These are phyloP conservation scores for Apis cerana DNA, from an alignment of 1,140 invertebrate genomes.

Conservation along the genomic window DNA sequence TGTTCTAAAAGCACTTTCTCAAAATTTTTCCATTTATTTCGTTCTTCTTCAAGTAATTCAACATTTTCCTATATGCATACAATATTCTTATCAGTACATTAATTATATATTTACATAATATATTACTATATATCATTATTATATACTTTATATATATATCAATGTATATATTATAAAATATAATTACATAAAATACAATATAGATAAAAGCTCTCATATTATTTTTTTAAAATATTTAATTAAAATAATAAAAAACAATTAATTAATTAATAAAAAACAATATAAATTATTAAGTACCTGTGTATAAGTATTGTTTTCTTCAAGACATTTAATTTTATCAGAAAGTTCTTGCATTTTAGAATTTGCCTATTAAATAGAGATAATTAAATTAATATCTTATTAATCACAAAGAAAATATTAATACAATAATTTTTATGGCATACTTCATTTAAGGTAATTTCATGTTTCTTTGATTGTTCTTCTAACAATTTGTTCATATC, in stretches of 20 bases:
- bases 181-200: neutral
- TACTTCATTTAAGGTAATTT: constrained; percentile 56
- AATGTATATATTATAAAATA: neutral
- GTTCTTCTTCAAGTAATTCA: constrained; percentile 58
- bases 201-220: neutral
- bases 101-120: too few relatives aligned
- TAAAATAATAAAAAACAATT: neutral
- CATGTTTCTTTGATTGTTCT: constrained; percentile 30
- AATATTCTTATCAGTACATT: neutral
- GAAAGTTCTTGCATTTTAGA: constrained; percentile 60
- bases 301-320: constrained; percentile 54
- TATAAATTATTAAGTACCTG: constrained; percentile 39
- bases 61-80: constrained; percentile 54
- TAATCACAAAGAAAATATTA: neutral
- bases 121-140: too few relatives aligned
- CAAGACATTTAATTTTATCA: constrained; percentile 57
- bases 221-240: neutral
- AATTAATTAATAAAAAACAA: too few relatives aligned
- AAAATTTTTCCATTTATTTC: constrained; percentile 51
- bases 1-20: constrained; percentile 54
- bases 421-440: constrained; percentile 14
- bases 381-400: neutral
- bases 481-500: constrained; percentile 54
- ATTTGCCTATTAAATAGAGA: constrained; percentile 61
- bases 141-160: too few relatives aligned